These are phyloP conservation scores for Perizoma affinitatum DNA, from an alignment of 2,888 invertebrate species.

Conservation along the genomic window DNA sequence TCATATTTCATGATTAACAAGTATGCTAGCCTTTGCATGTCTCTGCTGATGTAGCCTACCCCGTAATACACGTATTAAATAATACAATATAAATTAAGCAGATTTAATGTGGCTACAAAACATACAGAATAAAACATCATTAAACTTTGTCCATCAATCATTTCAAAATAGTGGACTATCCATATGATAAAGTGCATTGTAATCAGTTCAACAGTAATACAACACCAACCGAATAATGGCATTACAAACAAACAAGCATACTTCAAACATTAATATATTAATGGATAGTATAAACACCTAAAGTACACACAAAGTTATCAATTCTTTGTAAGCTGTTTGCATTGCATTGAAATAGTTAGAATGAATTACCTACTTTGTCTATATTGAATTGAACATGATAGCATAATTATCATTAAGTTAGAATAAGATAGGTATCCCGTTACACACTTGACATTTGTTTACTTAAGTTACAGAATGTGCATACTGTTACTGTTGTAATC, in stretches of 20 bases:
- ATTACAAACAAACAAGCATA: background rate
- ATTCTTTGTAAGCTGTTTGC: slow-evolving; percentile 23
- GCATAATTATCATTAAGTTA: slow-evolving; percentile 19
- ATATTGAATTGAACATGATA: slow-evolving; percentile 28
- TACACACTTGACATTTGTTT: slow-evolving; percentile 40
- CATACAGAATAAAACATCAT: slow-evolving; percentile 4
- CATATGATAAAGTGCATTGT: slow-evolving; percentile 15
- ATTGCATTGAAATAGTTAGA: slow-evolving; percentile 13
- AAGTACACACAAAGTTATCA: slow-evolving; percentile 11
- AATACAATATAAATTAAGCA: no score
- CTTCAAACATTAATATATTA: slow-evolving; percentile 5
- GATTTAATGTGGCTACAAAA: no score
- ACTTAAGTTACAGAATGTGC: slow-evolving; percentile 40
- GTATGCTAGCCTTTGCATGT: background rate
- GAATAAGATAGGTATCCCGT: slow-evolving; percentile 36
- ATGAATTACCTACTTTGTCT: slow-evolving; percentile 18
- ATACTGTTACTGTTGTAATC: slow-evolving; percentile 27
- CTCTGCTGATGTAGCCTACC: no score
- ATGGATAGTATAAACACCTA: slow-evolving; percentile 4
- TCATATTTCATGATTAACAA: background rate
- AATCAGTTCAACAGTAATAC: slow-evolving; percentile 7
- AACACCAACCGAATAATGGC: slow-evolving; percentile 1
- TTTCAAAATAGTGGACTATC: background rate
- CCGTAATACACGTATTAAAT: no score
- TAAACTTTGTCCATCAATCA: background rate